Evolutionary conservation across 2,888 invertebrate genomes (phyloP), one percentile per base, ranked within the genome.

Genomic region (Agrochola litura): DNA sequence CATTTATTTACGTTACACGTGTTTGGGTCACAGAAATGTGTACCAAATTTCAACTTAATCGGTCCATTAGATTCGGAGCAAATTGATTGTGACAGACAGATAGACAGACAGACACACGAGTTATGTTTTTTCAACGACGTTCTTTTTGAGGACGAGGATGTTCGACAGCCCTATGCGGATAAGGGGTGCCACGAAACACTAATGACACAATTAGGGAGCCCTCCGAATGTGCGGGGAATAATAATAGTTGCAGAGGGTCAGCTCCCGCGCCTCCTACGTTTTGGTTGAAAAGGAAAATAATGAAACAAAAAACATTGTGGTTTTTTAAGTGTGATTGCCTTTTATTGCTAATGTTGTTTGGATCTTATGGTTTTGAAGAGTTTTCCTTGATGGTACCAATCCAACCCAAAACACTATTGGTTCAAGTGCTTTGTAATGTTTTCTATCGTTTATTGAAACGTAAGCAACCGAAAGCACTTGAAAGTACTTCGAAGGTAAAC

Each of bases 121-220:
- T 37, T 37, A 37, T 5, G 37, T 37, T 37, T 37, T 30, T 30
- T 30, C 2, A 30, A 37, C 37, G 37, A 37, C 37, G 37, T 37
- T 37, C 37, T 5, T 37, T 37, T 37, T 37, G 37, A 37, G 37
- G 37, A 37, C 37, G 37, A 37, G 37, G 52, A 22, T 52, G 52
- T 52, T 52, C 52, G 52, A 41, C 76, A 76, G 25, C 83, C 83
- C 83, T 83, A 43, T 12, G 22, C 6, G 10, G 22, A 54, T 52
- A 69, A 61, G 43, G 14, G 73, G 30, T 54, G 52, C 64, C 49
- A 46, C 66, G 67, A 30, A 64, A 58, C 61, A 71, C 80, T 87
- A 87, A 83, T 86, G 77, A 82, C 73, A 81, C 84, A 86, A 87
- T 88, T 86, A 88, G 56, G 60, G 80, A 75, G 71, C 76, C 77